phyloP scores from a whole-genome alignment of 2,888 invertebrate genomes.

The Minunthozetes semirufus region DNA sequence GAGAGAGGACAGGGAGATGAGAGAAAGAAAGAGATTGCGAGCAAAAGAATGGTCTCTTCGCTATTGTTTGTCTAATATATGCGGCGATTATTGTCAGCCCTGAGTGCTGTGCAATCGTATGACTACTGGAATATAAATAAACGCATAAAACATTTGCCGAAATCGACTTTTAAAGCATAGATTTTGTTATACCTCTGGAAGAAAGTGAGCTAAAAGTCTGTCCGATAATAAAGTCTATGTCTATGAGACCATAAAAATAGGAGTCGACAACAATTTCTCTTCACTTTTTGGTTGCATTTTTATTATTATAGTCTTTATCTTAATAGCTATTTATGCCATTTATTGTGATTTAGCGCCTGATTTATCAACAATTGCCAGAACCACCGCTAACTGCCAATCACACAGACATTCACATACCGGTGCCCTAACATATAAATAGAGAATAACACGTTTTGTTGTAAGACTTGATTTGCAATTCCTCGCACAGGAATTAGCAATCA shows the following conservation, averaged over 20 bases:
- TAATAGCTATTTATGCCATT: constrained; percentile 14
- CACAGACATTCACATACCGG: background rate
- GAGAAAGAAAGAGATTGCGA: no score
- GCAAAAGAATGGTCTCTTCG: no score
- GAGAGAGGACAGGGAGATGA: background rate
- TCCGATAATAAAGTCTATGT: background rate
- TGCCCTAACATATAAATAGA: background rate
- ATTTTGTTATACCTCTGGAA: background rate
- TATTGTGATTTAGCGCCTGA: constrained; percentile 24
- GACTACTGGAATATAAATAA: background rate
- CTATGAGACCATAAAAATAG: background rate
- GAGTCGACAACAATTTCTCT: background rate
- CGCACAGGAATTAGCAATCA: no score
- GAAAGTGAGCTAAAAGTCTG: background rate
- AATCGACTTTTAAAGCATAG: constrained; percentile 6
- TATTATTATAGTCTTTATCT: constrained; percentile 24
- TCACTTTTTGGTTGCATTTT: background rate
- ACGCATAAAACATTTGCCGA: background rate
- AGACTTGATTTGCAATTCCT: background rate
- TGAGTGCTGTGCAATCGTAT: background rate
- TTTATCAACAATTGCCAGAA: constrained; percentile 8
- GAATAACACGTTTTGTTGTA: background rate
- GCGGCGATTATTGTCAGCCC: background rate
- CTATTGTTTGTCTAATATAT: background rate
- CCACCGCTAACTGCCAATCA: background rate